Base-by-base conservation (phyloP, 1,140 invertebrate genomes). In the Rhagoletis zephyria region DNA sequence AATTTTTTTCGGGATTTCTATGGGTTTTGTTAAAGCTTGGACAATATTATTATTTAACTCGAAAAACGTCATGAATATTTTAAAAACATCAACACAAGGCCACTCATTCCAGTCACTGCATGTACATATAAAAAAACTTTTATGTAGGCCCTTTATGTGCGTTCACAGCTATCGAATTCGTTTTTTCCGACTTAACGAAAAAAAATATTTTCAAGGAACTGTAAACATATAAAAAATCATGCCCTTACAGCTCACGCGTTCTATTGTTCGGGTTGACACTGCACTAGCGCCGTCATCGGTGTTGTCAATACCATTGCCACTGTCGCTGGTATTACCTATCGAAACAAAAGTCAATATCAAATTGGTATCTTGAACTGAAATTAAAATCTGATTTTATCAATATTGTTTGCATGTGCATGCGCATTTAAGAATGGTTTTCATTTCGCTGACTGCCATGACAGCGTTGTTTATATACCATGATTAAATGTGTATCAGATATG, bases 331-430 rank as follows among this genome's bases (percentile, higher is more conserved):
- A 3, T 14, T 51, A 48, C 74, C 7, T 81, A 48, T 81, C 74
- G 30, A 81, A 81, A 81, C 51, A 9, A 48, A 16, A 56, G 74
- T 81, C 74, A 81, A 81, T 45, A 74, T 45, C 9, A 74, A 74
- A 74, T 48, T 30, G 64, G 64, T 67, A 67, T 67, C 64, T 74
- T 51, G 45, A n/a, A 74, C 19, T 81, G 74, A 81, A 81, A 56
- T 81, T 81, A 16, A 56, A 81, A 14, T 81, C 48, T 81, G 45
- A 81, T 81, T 74, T 74, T n/a, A 74, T 74, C 40, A 74, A 74
- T 74, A 74, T 74, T 45, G 42, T 45, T 74, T 74, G 67, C 67
- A 14, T 74, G 42, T 48, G 67, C 67, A 45, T 74, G 42, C 40
- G 42, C 40, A 74, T 74, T 45, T 42, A 74, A 74, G 45, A 74